These are phyloP conservation scores for Corythaeola cristata DNA, from an alignment of 2,113 vertebrate genomes.

Conservation along the genomic window DNA sequence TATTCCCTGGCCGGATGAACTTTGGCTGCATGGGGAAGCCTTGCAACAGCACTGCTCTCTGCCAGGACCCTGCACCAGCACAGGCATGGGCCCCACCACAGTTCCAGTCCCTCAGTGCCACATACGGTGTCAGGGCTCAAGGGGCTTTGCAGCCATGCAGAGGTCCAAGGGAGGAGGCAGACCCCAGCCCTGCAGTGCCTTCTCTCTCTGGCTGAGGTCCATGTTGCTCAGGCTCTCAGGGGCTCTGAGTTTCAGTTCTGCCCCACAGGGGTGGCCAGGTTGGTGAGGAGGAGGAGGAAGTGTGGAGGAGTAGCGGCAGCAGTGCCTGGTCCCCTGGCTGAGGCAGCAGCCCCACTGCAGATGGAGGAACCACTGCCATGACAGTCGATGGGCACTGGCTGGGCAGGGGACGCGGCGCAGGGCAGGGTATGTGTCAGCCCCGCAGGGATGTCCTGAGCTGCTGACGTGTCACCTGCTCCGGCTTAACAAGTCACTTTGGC, in stretches of 20 bases:
- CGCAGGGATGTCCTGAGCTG: fast-evolving
- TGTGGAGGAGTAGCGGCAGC: background rate
- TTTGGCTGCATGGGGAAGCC: background rate
- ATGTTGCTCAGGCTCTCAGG: background rate
- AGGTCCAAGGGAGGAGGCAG: background rate
- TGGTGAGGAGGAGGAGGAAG: background rate
- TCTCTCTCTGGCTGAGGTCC: background rate
- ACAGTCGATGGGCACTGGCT: fast-evolving
- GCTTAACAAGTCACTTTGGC: background rate
- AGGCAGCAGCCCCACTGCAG: background rate
- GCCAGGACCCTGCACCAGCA: background rate
- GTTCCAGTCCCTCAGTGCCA: background rate
- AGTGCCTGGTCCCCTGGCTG: background rate
- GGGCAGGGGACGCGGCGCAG: fast-evolving
- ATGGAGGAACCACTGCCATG: background rate
- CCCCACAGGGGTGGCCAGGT: too few relatives aligned
- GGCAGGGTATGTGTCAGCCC: background rate
- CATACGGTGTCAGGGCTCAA: fast-evolving
- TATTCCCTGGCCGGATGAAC: background rate
- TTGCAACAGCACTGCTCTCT: background rate
- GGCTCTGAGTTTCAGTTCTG: background rate
- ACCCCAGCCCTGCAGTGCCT: background rate
- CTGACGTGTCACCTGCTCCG: fast-evolving
- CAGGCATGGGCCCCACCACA: background rate
- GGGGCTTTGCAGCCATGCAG: background rate